Percentiles rank a stretch among this genome's conserved stretches.
These are phyloP conservation scores for Nannoperca obscura DNA, from an alignment of 2,797 vertebrate genomes.

Conservation along the genomic window DNA sequence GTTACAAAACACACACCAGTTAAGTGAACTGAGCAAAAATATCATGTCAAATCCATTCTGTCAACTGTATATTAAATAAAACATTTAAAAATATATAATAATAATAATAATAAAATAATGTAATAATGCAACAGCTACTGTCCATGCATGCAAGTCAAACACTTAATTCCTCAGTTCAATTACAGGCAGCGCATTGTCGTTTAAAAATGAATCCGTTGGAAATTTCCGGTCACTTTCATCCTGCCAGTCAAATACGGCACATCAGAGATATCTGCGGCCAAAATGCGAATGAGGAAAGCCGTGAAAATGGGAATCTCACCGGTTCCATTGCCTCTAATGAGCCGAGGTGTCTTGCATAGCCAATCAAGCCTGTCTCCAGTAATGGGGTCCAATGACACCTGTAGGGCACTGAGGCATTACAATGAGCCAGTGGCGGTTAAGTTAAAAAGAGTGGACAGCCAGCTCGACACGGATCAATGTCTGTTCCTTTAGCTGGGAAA, in stretches of 20 bases:
- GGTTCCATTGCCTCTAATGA: constrained; percentile 58
- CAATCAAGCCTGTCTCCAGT: constrained; percentile 57
- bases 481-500: constrained; percentile 40
- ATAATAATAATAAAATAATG: too few species aligned
- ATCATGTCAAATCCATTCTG: background rate
- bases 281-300: constrained; percentile 41
- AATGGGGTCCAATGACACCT: constrained; percentile 69
- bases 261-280: constrained; percentile 31
- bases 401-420: constrained; percentile 51
- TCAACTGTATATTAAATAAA: background rate
- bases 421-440: constrained; percentile 25
- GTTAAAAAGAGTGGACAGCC: constrained; percentile 53
- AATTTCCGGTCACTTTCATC: constrained; percentile 26
- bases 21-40: background rate
- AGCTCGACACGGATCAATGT: constrained; percentile 56
- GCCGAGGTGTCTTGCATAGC: constrained; percentile 50
- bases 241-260: constrained; percentile 36
- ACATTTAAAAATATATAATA: background rate
- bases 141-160: background rate
- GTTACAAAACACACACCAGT: background rate
- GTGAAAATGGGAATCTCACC: constrained; percentile 58
- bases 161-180: background rate
- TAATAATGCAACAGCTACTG: background rate
- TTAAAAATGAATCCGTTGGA: background rate
- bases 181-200: background rate